Conservation (phyloP, 2,797 vertebrate species). For the Microhierax caerulescens region DNA sequence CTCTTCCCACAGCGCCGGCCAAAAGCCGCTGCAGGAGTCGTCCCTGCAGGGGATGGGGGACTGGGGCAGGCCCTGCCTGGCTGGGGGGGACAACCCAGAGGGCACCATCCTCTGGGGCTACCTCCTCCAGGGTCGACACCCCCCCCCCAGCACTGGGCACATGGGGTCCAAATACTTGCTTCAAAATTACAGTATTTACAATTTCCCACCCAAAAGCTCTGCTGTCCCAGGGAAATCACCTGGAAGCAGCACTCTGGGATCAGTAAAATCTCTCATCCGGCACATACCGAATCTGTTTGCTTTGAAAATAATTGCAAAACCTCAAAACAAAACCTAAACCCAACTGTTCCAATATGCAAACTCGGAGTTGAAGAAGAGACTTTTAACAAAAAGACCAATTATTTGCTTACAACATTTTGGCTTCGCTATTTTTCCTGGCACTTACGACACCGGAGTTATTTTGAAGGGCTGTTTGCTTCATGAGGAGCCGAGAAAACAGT, state of each 20-base stretch:
- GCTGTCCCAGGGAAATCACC: neutral
- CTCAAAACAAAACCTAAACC: neutral
- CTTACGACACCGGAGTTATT: conserved; percentile 19
- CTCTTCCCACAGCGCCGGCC: neutral
- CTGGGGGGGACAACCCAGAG: neutral
- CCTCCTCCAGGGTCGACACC: neutral
- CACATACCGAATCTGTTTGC: neutral
- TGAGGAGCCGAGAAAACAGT: conserved; percentile 45
- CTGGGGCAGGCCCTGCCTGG: neutral
- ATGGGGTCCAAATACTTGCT: fast-evolving
- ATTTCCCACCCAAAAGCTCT: neutral
- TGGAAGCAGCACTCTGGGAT: neutral
- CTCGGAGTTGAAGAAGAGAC: neutral
- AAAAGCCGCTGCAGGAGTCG: neutral
- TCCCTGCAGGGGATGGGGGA: neutral
- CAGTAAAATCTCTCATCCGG: neutral
- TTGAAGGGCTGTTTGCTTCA: conserved; percentile 57
- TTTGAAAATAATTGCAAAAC: neutral
- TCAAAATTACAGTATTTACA: fast-evolving
- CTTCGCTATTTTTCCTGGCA: conserved; percentile 50
- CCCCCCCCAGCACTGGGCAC: neutral
- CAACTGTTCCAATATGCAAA: neutral
- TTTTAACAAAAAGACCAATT: neutral
- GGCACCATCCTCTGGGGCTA: neutral
- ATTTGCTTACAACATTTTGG: conserved; percentile 43